Evolutionary conservation across 1,140 invertebrate genomes (phyloP).

Genomic region (Phortica variegata): DNA sequence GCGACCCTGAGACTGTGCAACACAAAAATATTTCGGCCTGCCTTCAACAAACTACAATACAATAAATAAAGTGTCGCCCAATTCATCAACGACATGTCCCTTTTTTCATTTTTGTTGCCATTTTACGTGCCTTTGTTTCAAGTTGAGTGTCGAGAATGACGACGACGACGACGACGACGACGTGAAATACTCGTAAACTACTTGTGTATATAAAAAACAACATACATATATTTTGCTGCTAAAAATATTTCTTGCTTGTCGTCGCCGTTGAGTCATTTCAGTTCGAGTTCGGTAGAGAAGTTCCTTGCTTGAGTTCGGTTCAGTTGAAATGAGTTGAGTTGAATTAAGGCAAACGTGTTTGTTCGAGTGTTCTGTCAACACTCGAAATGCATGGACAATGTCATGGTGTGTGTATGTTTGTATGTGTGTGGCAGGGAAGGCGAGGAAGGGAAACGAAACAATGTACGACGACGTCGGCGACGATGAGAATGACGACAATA

Average conservation of each 20-base stretch:
- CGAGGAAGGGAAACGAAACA: slow-evolving; percentile 19
- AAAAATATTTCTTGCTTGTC: slow-evolving; percentile 32
- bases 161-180: too few relatives aligned
- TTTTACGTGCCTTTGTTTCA: too few relatives aligned
- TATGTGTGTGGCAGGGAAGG: slow-evolving; percentile 36
- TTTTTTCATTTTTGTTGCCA: too few relatives aligned
- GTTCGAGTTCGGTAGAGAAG: slow-evolving; percentile 10
- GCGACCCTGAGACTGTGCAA: neutral
- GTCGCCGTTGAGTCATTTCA: too few relatives aligned
- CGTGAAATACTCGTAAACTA: slow-evolving; percentile 44
- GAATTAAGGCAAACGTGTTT: neutral
- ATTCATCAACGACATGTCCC: too few relatives aligned
- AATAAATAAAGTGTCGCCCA: slow-evolving; percentile 6
- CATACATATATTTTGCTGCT: slow-evolving; percentile 51
- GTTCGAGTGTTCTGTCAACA: slow-evolving; percentile 46
- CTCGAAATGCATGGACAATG: slow-evolving; percentile 7
- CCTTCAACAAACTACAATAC: neutral
- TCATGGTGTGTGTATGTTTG: slow-evolving; percentile 11
- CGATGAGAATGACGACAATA: neutral
- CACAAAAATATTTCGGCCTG: neutral
- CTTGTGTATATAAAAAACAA: slow-evolving; percentile 37
- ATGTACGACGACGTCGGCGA: slow-evolving; percentile 28
- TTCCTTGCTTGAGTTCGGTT: slow-evolving; percentile 7
- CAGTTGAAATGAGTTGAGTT: slow-evolving; percentile 21
- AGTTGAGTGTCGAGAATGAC: too few relatives aligned